Evolutionary conservation across 2,113 vertebrate genomes (phyloP), one percentile per base, ranked within the genome.

Genomic region (Recurvirostra avosetta): DNA sequence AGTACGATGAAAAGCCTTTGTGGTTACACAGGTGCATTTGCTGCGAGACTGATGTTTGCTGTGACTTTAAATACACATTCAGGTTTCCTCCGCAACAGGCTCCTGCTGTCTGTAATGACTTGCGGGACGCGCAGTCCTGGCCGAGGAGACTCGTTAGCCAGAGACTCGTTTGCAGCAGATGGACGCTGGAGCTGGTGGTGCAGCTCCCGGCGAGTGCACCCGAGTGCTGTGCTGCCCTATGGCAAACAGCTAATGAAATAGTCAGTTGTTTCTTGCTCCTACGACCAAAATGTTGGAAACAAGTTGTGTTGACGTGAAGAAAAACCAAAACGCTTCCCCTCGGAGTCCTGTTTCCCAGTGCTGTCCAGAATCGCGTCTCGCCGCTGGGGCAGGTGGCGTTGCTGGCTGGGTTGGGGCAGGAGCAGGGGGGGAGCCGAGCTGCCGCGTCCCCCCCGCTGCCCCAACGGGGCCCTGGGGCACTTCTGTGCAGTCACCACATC

Each of bases 11-110:
- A 45, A 20, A 5, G 3, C 12, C 22, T 22, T 17, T 61, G 89
- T 55, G 34, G 41, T 68, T 40, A 2, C 52, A 8, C 3, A 1
- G 79, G 26, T 34, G 20, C 7, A 0, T 47, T 58, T 36, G 50
- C 49, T 52, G 70, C 5, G 32, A 65, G 76, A 34, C 6, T 38
- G 50, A 18, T 15, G 12, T 12, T 65, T 15, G 40, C 36, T 72
- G 0, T 4, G 53, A 5, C 86, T 68, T 56, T 14, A 53, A 43
- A 36, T 1, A 2, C 47, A 12, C 8, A 1, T 3, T 1, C 3
- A 14, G 47, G 36, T 14, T 56, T 52, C 30, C 72, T 18, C 47
- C 65, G 81, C 26, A 7, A 3, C 2, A 2, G 25, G 40, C 15
- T 40, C 73, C 17, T 7, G 72, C 72, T 53, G 45, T 16, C 20